Percentiles rank a stretch among this genome's conserved stretches.
phyloP scores from a whole-genome alignment of 2,113 vertebrate species.

The Callipepla squamata region DNA sequence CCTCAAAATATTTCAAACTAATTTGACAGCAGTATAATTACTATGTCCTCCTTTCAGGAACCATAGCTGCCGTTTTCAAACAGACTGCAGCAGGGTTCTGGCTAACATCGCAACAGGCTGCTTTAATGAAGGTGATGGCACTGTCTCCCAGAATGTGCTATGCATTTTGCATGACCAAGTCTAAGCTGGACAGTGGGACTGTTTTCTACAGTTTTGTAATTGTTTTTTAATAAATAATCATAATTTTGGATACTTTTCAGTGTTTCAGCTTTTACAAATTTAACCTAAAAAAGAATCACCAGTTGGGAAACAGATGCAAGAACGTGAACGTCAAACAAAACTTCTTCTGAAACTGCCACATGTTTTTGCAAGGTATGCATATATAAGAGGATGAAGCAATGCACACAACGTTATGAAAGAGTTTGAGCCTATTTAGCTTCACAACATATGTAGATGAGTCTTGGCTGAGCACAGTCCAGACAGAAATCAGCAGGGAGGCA shows the following conservation, averaged over 20 bases:
- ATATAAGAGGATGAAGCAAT: background rate
- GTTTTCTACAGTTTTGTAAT: background rate
- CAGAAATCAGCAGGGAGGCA: background rate
- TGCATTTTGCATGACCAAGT: background rate
- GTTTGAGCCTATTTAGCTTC: background rate
- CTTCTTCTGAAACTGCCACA: background rate
- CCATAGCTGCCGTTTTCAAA: background rate
- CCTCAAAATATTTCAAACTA: constrained; percentile 38
- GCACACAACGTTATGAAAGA: background rate
- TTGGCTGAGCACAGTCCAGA: background rate
- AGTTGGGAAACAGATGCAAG: background rate
- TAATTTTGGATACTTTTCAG: background rate
- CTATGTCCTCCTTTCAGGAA: background rate
- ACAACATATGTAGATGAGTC: background rate
- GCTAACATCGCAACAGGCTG: background rate
- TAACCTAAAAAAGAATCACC: background rate
- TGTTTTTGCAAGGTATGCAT: fast-evolving
- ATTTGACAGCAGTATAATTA: constrained; percentile 27
- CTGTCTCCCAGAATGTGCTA: background rate
- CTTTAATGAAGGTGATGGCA: constrained; percentile 4
- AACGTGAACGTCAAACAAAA: background rate
- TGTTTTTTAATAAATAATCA: background rate
- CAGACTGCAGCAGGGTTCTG: constrained; percentile 4
- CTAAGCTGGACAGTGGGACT: background rate
- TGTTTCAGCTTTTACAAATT: background rate